Evolutionary conservation across 2,797 vertebrate species (phyloP).

Genomic region (Pantherophis alleghaniensis): DNA sequence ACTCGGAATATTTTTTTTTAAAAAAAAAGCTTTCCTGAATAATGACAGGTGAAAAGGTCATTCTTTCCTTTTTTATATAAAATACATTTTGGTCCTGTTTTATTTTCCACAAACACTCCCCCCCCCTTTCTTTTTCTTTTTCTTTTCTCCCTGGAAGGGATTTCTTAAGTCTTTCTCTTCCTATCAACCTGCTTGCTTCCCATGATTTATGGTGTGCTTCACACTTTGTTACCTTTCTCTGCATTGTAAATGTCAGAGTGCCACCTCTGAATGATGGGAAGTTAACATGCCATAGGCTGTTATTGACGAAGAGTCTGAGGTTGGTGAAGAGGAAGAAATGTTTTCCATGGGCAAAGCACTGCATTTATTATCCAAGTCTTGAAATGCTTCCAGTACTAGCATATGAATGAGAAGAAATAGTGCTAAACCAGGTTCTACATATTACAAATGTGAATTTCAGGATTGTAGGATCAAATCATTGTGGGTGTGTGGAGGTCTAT

Average conservation of each 20-base stretch:
- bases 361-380: constrained; percentile 66
- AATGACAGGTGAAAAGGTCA: constrained; percentile 67
- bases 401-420: constrained; percentile 57
- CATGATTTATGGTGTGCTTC: constrained; percentile 64
- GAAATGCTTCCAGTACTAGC: constrained; percentile 59
- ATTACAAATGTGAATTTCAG: constrained; percentile 32
- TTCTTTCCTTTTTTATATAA: constrained; percentile 56
- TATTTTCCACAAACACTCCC: constrained; percentile 16
- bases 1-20: constrained; percentile 17
- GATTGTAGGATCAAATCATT: constrained; percentile 24
- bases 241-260: constrained; percentile 62
- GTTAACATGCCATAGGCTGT: constrained; percentile 62
- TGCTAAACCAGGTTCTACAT: constrained; percentile 51
- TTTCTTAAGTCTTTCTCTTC: constrained; percentile 51
- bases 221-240: constrained; percentile 65
- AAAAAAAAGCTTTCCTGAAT: constrained; percentile 58
- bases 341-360: constrained; percentile 61
- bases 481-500: not conserved
- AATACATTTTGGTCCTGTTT: constrained; percentile 60
- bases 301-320: constrained; percentile 61
- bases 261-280: constrained; percentile 63
- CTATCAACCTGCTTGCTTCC: constrained; percentile 44
- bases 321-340: constrained; percentile 51
- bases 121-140: not conserved
- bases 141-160: constrained; percentile 43